Percentiles rank a stretch among this genome's conserved stretches.
Conservation (phyloP, 2,113 vertebrate species). For the Cyprinodon brontotheroides region DNA sequence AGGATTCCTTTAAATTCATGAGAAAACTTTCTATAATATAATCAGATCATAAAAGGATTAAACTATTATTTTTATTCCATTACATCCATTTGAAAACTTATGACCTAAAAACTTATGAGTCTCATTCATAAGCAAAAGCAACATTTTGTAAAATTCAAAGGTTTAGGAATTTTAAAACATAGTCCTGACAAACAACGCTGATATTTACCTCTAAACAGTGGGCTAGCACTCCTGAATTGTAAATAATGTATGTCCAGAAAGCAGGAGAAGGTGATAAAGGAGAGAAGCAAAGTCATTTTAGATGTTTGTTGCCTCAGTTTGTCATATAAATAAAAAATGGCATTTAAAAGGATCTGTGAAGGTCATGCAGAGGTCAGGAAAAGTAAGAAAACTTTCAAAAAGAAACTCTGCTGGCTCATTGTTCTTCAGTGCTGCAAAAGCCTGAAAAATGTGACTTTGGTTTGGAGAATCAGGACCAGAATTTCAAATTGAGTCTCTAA, state of each 20-base stretch:
- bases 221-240: conserved; percentile 4
- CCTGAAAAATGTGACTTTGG: conserved; percentile 2
- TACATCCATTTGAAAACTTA: too few species aligned
- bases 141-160: not conserved
- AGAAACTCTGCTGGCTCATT: not conserved
- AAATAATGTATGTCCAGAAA: conserved; percentile 14
- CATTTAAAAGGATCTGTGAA: not conserved
- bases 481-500: not conserved
- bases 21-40: not conserved
- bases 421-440: not conserved
- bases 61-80: not conserved
- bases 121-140: not conserved
- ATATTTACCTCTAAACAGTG: not conserved
- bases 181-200: not conserved
- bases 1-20: not conserved
- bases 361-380: not conserved
- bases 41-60: conserved; percentile 3
- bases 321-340: conserved; percentile 19
- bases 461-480: not conserved
- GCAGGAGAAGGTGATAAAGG: conserved; percentile 8
- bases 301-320: conserved; percentile 4
- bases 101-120: not conserved
- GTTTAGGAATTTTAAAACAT: not conserved
- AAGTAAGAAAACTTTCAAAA: not conserved
- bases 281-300: conserved; percentile 11